Evolutionary conservation across 2,797 vertebrate species (phyloP).

Genomic region (Mus minutoides): DNA sequence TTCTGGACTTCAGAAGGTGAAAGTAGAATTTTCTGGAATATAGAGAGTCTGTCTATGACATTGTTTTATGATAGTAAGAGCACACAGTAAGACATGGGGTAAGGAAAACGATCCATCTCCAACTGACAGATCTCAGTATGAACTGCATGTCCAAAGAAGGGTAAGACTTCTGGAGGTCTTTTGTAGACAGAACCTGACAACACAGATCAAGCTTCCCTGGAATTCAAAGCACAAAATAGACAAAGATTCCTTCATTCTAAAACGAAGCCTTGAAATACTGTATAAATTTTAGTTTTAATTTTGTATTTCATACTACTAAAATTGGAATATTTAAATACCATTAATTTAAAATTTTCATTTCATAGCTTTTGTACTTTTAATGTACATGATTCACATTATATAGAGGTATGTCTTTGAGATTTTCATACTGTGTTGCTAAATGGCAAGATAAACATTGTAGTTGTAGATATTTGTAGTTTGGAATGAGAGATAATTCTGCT

Average conservation of each 20-base stretch:
- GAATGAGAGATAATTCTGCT: background rate
- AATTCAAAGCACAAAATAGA: background rate
- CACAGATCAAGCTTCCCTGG: background rate
- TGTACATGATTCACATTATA: background rate
- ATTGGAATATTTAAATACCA: background rate
- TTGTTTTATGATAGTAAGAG: background rate
- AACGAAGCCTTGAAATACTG: background rate
- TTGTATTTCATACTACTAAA: background rate
- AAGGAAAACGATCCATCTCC: background rate
- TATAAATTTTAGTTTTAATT: background rate
- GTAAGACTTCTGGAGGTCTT: background rate
- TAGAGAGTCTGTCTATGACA: background rate
- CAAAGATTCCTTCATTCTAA: background rate
- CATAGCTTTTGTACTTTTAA: background rate
- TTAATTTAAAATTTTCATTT: background rate
- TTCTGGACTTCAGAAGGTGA: background rate
- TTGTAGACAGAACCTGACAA: background rate
- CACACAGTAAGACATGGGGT: background rate
- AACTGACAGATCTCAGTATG: background rate
- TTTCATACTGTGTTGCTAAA: slow-evolving; percentile 42
- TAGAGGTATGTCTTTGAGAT: background rate
- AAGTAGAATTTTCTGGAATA: background rate
- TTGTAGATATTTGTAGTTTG: background rate
- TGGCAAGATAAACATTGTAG: background rate
- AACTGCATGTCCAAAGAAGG: background rate